Percentiles rank a stretch among this genome's conserved stretches.
Evolutionary conservation across 2,888 invertebrate genomes (phyloP).

Genomic region (Leuctra nigra): DNA sequence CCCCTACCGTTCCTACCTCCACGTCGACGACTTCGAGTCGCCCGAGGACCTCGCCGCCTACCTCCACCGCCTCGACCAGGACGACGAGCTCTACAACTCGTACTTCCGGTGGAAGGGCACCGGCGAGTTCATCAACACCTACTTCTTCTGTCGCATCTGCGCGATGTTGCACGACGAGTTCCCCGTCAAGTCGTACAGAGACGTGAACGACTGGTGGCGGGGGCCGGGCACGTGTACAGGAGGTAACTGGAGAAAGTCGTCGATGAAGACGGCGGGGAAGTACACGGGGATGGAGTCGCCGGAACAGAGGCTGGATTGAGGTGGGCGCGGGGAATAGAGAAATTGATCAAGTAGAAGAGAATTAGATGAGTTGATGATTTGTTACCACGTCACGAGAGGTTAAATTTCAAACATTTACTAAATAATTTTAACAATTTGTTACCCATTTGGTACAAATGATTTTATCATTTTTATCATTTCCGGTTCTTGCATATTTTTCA

Average conservation of each 20-base stretch:
- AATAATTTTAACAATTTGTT: too few species aligned
- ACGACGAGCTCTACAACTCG: conserved; percentile 87
- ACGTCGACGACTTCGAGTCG: conserved; percentile 90
- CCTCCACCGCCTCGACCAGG: conserved; percentile 72
- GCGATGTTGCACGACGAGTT: conserved; percentile 70
- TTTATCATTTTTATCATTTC: too few species aligned
- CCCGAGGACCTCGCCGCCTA: conserved; percentile 84
- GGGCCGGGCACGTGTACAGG: conserved; percentile 71
- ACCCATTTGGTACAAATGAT: too few species aligned
- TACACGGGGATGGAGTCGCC: background rate
- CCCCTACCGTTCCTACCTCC: conserved; percentile 87
- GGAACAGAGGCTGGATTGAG: too few species aligned
- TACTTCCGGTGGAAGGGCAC: conserved; percentile 94
- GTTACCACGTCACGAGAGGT: too few species aligned
- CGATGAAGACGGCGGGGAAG: background rate
- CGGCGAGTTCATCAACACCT: conserved; percentile 94
- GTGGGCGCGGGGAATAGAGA: too few species aligned
- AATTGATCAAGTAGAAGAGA: too few species aligned
- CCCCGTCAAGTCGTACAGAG: conserved; percentile 57
- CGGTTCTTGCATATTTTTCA: too few species aligned
- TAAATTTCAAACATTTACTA: too few species aligned
- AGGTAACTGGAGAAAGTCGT: conserved; percentile 55
- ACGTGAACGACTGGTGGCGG: conserved; percentile 93
- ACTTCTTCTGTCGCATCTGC: conserved; percentile 88
- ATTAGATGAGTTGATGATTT: too few species aligned